Base-by-base conservation (phyloP, 2,797 vertebrate species). In the Oryzias dopingdopingensis region DNA sequence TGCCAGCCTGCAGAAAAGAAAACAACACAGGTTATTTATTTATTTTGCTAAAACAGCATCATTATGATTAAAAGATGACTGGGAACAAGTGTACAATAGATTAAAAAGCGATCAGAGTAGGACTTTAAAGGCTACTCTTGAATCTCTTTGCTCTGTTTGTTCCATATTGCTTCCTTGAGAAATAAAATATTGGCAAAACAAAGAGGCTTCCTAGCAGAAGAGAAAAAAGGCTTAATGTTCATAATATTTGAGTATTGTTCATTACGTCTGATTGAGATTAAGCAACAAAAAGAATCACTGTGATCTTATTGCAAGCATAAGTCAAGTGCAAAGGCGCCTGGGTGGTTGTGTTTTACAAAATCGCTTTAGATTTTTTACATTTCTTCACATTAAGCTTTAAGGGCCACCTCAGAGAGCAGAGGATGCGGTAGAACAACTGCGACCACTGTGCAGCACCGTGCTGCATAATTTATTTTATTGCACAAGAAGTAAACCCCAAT, bases 401-500 rank as follows among this genome's bases (percentile, higher is more conserved):
- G 45, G 70, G 52, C 42, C 51, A 49, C 49, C 46, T 32, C 51
- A 53, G 67, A 67, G 46, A 29, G 52, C 55, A 18, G 45, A 13
- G 43, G n/a, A 41, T 41, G 26, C 32, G 26, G 13, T 45, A 59
- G 22, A 54, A 58, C 59, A 57, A 26, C 47, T 24, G 59, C 49
- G 61, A 61, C 67, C 52, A 49, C 80, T 47, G 24, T 76, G 61
- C 77, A 74, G 69, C 70, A 74, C 43, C 45, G 52, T 76, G 76
- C 78, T 86, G 85, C 82, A 88, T 86, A 80, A 80, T 84, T 87
- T 82, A 86, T 82, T 86, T 76, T 66, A 81, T 76, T 80, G 74
- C 83, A 76, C 65, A 24, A 67, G 65, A 67, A 80, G 76, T 77
- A 84, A 88, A 77, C 51, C 81, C 32, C 68, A 56, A 85, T 85